Evolutionary conservation across 2,797 vertebrate species (phyloP).

Genomic region (Cirrhinus molitorella): DNA sequence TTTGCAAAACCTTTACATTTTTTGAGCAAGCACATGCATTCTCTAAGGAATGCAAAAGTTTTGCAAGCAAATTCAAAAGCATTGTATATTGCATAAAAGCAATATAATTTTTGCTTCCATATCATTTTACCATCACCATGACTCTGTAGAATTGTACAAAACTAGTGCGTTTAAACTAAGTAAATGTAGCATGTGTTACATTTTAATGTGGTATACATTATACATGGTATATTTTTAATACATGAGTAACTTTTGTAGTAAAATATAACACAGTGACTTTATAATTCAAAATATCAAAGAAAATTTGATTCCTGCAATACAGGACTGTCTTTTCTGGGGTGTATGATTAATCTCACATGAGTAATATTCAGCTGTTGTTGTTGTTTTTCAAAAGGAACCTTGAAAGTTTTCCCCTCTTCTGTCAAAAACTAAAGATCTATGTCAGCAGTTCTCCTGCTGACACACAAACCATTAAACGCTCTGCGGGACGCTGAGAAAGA

Average conservation of each 20-base stretch:
- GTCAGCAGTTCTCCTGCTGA: constrained; percentile 35
- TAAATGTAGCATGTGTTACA: not conserved
- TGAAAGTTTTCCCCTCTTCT: constrained; percentile 14
- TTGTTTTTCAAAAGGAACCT: constrained; percentile 18
- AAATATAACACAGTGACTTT: not conserved
- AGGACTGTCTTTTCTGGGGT: not conserved
- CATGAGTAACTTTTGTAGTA: not conserved
- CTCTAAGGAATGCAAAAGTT: not conserved
- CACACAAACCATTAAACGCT: constrained; percentile 48
- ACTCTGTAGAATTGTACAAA: not conserved
- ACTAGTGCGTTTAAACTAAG: not conserved
- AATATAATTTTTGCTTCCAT: not conserved
- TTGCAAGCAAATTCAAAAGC: not conserved
- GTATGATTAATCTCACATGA: constrained; percentile 22
- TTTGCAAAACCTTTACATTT: not conserved
- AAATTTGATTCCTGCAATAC: not conserved
- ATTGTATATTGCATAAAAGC: not conserved
- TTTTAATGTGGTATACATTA: not conserved
- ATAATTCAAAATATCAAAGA: not conserved
- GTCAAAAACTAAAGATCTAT: constrained; percentile 35
- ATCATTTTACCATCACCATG: not conserved
- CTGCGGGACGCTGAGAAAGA: constrained; percentile 37
- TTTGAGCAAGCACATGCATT: not conserved
- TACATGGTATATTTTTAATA: not conserved
- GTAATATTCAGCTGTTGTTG: not conserved